These are phyloP conservation scores for Teleogryllus oceanicus DNA, from an alignment of 2,888 invertebrate genomes.

Conservation along the genomic window DNA sequence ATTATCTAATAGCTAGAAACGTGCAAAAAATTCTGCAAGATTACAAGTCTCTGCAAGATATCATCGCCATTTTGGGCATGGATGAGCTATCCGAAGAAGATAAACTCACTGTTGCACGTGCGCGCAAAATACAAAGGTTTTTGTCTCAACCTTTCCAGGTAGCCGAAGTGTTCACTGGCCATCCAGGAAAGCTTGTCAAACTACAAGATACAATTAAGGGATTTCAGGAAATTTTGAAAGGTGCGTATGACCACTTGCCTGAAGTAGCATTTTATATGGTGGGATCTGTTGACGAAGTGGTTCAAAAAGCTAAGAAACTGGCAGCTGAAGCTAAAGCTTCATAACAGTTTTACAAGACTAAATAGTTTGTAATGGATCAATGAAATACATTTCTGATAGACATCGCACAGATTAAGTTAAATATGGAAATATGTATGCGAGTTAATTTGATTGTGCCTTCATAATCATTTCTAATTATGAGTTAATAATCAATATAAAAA, in stretches of 20 bases:
- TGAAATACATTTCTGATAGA: too few relatives aligned
- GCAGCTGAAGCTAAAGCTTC: conserved; percentile 45
- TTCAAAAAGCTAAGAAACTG: conserved; percentile 77
- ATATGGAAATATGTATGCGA: too few relatives aligned
- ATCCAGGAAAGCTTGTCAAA: conserved; percentile 91
- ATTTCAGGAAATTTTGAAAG: conserved; percentile 81
- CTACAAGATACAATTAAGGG: conserved; percentile 89
- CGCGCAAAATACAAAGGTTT: conserved; percentile 97
- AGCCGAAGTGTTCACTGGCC: conserved; percentile 97
- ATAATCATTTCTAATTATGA: too few relatives aligned
- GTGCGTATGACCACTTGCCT: conserved; percentile 93
- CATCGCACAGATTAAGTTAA: too few relatives aligned
- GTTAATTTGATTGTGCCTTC: too few relatives aligned
- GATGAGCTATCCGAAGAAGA: conserved; percentile 99
- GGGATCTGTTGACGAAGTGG: conserved; percentile 92
- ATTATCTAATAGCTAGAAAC: conserved; percentile 82
- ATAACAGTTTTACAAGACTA: too few relatives aligned
- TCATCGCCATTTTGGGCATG: conserved; percentile 98
- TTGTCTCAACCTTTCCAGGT: conserved; percentile 98
- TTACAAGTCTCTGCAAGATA: conserved; percentile 86
- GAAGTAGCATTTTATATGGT: conserved; percentile 99
- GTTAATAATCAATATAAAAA: too few relatives aligned
- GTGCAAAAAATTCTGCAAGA: conserved; percentile 91
- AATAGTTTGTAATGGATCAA: too few relatives aligned
- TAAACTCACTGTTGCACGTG: conserved; percentile 92